Percentiles rank a stretch among this genome's conserved stretches.
Evolutionary conservation across 2,113 vertebrate species (phyloP).

Genomic region (Etia nguti): DNA sequence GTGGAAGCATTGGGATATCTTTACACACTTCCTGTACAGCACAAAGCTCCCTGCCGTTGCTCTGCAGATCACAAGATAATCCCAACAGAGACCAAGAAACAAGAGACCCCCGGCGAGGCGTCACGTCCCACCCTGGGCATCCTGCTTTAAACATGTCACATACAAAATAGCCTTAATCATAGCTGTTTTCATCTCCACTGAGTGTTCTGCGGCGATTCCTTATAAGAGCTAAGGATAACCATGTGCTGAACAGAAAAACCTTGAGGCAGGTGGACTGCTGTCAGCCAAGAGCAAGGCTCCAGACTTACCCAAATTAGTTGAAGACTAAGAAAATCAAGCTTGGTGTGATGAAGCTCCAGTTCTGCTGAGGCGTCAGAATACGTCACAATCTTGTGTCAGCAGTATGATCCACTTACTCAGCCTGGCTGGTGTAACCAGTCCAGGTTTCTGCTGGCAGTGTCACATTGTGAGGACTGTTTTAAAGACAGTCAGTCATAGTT

Average conservation of each 20-base stretch:
- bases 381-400: neutral
- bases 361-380: neutral
- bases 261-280: neutral
- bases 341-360: neutral
- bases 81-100: slow-evolving; percentile 5
- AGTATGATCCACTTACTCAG: neutral
- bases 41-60: slow-evolving; percentile 35
- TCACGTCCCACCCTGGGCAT: neutral
- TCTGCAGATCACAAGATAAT: slow-evolving; percentile 38
- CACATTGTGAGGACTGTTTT: neutral
- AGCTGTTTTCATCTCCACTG: neutral
- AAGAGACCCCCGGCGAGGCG: neutral
- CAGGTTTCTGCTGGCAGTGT: neutral
- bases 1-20: slow-evolving; percentile 18
- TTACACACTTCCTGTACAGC: slow-evolving; percentile 43
- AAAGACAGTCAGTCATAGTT: neutral
- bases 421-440: neutral
- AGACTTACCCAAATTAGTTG: neutral
- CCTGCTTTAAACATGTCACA: neutral
- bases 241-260: neutral
- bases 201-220: accelerated
- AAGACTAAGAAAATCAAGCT: neutral
- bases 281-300: neutral
- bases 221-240: neutral
- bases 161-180: neutral